These are phyloP conservation scores for Oreotrochilus melanogaster DNA, from an alignment of 2,113 vertebrate species.

Conservation along the genomic window DNA sequence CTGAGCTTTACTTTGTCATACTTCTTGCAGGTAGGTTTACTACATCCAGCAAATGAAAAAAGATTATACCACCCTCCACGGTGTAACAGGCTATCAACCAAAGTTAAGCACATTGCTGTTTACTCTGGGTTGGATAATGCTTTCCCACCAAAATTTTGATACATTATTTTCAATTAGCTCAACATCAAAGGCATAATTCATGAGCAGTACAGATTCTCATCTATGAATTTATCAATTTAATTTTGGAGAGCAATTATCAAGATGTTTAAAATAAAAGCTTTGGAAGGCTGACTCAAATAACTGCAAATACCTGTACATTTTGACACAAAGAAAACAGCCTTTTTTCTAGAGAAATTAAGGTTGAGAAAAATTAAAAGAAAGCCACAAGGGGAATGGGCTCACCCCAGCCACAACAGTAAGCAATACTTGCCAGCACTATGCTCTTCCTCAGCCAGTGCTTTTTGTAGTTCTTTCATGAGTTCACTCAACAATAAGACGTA, in stretches of 20 bases:
- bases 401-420: background rate
- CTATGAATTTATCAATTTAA: background rate
- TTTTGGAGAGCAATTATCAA: background rate
- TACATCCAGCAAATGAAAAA: background rate
- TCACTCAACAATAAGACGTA: conserved; percentile 56
- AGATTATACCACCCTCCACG: background rate
- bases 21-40: background rate
- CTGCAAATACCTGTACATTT: background rate
- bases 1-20: background rate
- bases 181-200: background rate
- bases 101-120: background rate
- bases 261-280: background rate
- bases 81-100: background rate
- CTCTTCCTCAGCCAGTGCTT: background rate
- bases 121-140: background rate
- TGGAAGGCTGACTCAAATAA: background rate
- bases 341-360: background rate
- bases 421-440: background rate
- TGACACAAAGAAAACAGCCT: background rate
- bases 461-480: background rate
- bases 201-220: background rate
- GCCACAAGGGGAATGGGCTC: background rate
- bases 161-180: background rate
- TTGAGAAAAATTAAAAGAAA: background rate
- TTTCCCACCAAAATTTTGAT: background rate